Conservation (phyloP, 2,797 vertebrate species). For the Manis crassicaudata region DNA sequence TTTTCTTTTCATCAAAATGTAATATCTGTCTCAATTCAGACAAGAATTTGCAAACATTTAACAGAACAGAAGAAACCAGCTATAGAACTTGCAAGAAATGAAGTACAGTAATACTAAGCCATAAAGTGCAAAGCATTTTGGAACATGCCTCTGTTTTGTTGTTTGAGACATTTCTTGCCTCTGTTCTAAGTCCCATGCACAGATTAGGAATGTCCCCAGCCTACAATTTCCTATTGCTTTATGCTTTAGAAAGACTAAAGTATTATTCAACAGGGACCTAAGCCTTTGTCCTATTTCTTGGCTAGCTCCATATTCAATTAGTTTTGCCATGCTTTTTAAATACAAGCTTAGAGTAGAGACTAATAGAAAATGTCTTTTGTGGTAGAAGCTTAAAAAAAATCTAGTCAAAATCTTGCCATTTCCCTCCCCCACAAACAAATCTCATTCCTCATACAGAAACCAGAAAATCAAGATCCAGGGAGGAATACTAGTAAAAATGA, state of each 20-base stretch:
- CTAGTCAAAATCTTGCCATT: neutral
- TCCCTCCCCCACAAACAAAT: conserved; percentile 17
- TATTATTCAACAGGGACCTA: neutral
- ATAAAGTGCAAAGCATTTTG: conserved; percentile 51
- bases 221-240: conserved; percentile 55
- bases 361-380: conserved; percentile 17
- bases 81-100: conserved; percentile 41
- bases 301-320: conserved; percentile 68
- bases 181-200: conserved; percentile 42
- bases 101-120: neutral
- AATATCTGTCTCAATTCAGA: neutral
- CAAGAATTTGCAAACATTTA: neutral
- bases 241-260: conserved; percentile 13
- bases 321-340: conserved; percentile 53
- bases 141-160: conserved; percentile 39
- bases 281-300: conserved; percentile 43
- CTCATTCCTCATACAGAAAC: neutral
- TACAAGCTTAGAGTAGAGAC: conserved; percentile 19
- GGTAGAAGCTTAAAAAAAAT: neutral
- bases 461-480: neutral
- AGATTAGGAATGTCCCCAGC: conserved; percentile 63
- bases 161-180: conserved; percentile 20
- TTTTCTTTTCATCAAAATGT: conserved; percentile 38
- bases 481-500: neutral
- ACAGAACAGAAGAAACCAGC: conserved; percentile 2